Conservation (phyloP, 2,888 invertebrate species). For the Carterocephalus palaemon region DNA sequence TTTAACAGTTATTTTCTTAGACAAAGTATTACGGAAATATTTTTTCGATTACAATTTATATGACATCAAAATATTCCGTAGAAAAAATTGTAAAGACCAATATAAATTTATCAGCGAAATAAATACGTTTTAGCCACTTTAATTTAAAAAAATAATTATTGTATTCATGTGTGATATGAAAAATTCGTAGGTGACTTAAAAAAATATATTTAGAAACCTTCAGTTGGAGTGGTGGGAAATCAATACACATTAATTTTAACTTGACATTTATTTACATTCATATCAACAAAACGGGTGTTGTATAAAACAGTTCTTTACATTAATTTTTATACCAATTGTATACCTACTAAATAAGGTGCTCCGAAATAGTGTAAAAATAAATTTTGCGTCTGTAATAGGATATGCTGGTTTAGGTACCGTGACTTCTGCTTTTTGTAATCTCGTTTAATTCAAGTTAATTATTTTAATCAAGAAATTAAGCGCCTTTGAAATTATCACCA, state of each 20-base stretch:
- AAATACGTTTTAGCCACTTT: too few species aligned
- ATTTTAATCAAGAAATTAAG: constrained; percentile 4
- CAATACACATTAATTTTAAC: constrained; percentile 53
- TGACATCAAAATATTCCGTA: too few species aligned
- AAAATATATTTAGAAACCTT: too few species aligned
- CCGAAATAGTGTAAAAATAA: constrained; percentile 68
- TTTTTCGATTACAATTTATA: too few species aligned
- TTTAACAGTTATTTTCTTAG: too few species aligned
- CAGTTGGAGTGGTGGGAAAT: constrained; percentile 29
- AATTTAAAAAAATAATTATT: too few species aligned
- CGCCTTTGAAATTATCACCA: constrained; percentile 5
- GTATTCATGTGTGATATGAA: too few species aligned
- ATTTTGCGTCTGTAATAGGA: constrained; percentile 54
- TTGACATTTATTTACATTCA: constrained; percentile 81
- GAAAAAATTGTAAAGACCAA: too few species aligned
- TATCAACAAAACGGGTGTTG: constrained; percentile 80
- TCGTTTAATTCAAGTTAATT: constrained; percentile 2
- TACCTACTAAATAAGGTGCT: constrained; percentile 67
- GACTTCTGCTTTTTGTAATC: constrained; percentile 33
- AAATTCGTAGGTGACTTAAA: too few species aligned
- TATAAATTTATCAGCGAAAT: too few species aligned
- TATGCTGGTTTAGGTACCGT: constrained; percentile 53
- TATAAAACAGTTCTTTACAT: constrained; percentile 76
- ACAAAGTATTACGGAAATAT: too few species aligned
- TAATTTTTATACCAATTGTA: constrained; percentile 66